Evolutionary conservation across 2,888 invertebrate genomes (phyloP).

Genomic region (Cremastinae sp.): DNA sequence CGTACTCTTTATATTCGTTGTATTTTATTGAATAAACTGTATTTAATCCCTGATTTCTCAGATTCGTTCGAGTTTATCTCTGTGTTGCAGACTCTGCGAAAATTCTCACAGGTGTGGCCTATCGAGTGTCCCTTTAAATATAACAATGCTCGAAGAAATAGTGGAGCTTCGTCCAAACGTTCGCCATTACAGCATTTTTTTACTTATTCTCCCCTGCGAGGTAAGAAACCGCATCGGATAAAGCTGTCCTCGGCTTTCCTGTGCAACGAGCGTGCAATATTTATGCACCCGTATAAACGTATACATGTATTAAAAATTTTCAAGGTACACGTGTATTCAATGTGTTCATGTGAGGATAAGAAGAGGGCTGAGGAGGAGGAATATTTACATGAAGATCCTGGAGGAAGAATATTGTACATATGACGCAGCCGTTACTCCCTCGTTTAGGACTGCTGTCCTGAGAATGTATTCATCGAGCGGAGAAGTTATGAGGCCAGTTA

Average conservation of each 20-base stretch:
- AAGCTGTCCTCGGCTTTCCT: slow-evolving; percentile 11
- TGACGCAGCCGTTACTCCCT: background rate
- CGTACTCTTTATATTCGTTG: background rate
- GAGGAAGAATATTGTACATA: slow-evolving; percentile 13
- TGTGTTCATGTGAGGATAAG: slow-evolving; percentile 4
- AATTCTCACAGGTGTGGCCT: background rate
- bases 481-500: slow-evolving; percentile 71
- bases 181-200: background rate
- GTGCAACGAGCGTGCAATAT: slow-evolving; percentile 9
- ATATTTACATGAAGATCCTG: slow-evolving; percentile 30
- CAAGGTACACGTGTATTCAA: no score
- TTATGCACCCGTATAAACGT: background rate
- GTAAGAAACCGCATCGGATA: slow-evolving; percentile 27
- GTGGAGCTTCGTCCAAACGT: background rate
- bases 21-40: background rate
- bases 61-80: background rate
- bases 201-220: background rate
- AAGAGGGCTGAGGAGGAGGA: slow-evolving; percentile 2
- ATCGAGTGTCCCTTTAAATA: background rate
- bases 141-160: slow-evolving; percentile 2
- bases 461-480: slow-evolving; percentile 64
- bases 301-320: slow-evolving; percentile 1
- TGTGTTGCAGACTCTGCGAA: background rate
- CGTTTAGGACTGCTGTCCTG: slow-evolving; percentile 22
- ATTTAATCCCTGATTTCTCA: background rate